A percentile compares a stretch with the other conserved stretches of the same genome.
Conservation (phyloP, 2,797 vertebrate species). For the Centropyge bicolor region DNA sequence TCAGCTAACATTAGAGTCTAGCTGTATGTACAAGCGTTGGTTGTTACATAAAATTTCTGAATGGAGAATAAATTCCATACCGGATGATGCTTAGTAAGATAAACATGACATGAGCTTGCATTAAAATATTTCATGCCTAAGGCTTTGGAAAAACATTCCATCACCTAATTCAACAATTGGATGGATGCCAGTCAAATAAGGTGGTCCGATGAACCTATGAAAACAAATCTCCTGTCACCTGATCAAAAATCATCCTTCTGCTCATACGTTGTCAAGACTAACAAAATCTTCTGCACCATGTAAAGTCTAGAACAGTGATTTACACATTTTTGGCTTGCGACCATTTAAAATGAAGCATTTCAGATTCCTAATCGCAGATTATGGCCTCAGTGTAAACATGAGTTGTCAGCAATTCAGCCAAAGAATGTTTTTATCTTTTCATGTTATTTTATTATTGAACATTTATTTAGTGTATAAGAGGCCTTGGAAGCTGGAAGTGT, state of each 20-base stretch:
- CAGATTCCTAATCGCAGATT: background rate
- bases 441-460: background rate
- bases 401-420: background rate
- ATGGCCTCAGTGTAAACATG: background rate
- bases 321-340: background rate
- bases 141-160: conserved; percentile 32
- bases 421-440: background rate
- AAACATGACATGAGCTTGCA: background rate
- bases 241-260: background rate
- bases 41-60: background rate
- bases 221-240: conserved; percentile 20
- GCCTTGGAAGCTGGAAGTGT: background rate
- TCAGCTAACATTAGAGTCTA: background rate
- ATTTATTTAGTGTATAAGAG: background rate
- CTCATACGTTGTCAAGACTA: background rate
- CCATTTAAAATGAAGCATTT: background rate
- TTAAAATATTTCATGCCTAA: background rate
- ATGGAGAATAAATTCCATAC: background rate
- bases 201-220: background rate
- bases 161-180: conserved; percentile 13
- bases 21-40: background rate
- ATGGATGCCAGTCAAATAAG: conserved; percentile 34
- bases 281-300: background rate
- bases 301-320: background rate
- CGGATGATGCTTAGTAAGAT: background rate